phyloP scores from a whole-genome alignment of 1,140 invertebrate species.

The Physella acuta region DNA sequence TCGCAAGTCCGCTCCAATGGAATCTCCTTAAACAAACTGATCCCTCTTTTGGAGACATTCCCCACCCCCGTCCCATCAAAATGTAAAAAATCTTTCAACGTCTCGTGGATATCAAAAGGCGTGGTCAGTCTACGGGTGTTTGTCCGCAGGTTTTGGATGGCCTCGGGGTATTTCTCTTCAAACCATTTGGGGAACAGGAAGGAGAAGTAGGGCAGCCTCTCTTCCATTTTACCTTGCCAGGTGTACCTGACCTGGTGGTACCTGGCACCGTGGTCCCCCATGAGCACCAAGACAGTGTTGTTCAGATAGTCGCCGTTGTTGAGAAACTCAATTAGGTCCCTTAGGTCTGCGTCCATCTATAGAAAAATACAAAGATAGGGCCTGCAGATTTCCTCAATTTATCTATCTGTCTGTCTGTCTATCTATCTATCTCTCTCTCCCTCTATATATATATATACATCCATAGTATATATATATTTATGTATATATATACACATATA shows the following conservation, averaged over 20 bases:
- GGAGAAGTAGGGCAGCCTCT: conserved; percentile 81
- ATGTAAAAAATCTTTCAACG: conserved; percentile 59
- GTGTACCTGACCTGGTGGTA: conserved; percentile 79
- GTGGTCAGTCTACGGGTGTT: conserved; percentile 65
- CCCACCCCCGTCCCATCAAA: conserved; percentile 67
- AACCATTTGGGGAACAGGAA: conserved; percentile 77
- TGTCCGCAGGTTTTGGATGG: conserved; percentile 68
- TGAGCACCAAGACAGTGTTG: conserved; percentile 71
- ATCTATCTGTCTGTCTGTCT: too few relatives aligned
- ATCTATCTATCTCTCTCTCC: too few relatives aligned
- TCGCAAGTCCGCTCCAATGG: conserved; percentile 74
- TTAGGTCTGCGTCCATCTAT: conserved; percentile 69
- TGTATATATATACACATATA: too few relatives aligned
- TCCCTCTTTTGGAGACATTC: conserved; percentile 62
- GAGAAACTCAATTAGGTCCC: conserved; percentile 71
- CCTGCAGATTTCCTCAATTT: neutral
- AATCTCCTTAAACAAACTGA: conserved; percentile 69
- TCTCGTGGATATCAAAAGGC: conserved; percentile 61
- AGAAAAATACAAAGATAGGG: conserved; percentile 69
- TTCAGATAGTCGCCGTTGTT: conserved; percentile 64
- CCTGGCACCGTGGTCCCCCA: conserved; percentile 90
- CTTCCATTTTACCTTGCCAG: conserved; percentile 82
- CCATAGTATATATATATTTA: too few relatives aligned
- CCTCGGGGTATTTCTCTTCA: conserved; percentile 65
- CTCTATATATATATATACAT: too few relatives aligned